Conservation (phyloP, 1,140 invertebrate species). For the Caenorhabditis tropicalis region DNA sequence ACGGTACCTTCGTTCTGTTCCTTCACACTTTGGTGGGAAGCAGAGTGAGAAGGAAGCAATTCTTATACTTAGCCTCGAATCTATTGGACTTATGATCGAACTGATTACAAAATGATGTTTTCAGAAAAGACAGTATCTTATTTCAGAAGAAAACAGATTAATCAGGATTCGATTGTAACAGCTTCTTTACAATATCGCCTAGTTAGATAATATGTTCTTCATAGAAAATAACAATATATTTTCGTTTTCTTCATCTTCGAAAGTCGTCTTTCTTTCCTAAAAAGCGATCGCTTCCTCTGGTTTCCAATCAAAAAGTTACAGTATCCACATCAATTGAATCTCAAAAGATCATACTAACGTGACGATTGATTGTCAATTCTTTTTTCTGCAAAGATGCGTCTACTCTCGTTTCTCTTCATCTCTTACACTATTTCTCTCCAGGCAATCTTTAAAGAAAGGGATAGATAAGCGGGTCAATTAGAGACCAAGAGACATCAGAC, state of each 20-base stretch:
- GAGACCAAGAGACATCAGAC: slow-evolving; percentile 25
- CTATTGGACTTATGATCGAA: too few species aligned
- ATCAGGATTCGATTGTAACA: too few species aligned
- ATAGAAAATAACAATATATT: too few species aligned
- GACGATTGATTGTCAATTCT: background rate
- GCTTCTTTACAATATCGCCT: too few species aligned
- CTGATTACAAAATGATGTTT: too few species aligned
- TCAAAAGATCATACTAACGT: slow-evolving; percentile 13
- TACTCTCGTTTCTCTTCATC: background rate
- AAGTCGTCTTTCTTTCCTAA: background rate
- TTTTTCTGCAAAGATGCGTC: slow-evolving; percentile 12
- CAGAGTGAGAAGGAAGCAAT: too few species aligned
- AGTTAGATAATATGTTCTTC: too few species aligned
- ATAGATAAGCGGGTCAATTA: slow-evolving; percentile 32
- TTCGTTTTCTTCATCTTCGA: background rate
- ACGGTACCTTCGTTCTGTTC: too few species aligned
- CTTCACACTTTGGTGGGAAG: too few species aligned
- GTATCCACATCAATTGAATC: background rate
- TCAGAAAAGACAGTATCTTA: too few species aligned
- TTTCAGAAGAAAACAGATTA: too few species aligned
- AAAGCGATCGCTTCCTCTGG: background rate
- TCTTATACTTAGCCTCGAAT: too few species aligned
- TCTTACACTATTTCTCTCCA: background rate
- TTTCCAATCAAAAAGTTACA: slow-evolving; percentile 7
- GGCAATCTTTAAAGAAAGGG: slow-evolving; percentile 25